These are phyloP conservation scores for Podiceps cristatus DNA, from an alignment of 2,113 vertebrate species.

Conservation along the genomic window DNA sequence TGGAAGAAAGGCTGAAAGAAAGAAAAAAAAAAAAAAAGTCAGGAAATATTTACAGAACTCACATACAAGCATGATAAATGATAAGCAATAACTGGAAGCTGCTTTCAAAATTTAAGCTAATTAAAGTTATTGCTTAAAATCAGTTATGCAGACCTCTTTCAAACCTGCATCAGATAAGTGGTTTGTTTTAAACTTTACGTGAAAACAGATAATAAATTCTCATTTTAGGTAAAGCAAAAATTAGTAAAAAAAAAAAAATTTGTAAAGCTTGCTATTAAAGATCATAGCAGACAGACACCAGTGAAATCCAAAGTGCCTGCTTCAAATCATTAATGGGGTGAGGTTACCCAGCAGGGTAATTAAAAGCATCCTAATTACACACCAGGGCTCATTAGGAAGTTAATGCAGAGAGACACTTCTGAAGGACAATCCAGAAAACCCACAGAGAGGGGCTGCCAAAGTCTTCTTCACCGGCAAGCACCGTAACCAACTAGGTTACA, in stretches of 20 bases:
- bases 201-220: background rate
- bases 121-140: background rate
- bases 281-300: background rate
- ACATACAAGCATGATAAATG: background rate
- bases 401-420: background rate
- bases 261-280: background rate
- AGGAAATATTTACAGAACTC: background rate
- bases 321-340: conserved; percentile 1
- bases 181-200: background rate
- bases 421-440: background rate
- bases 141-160: background rate
- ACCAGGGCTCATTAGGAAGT: background rate
- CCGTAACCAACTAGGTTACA: conserved; percentile 17
- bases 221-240: background rate
- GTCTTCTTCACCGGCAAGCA: background rate
- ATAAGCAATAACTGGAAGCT: background rate
- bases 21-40: conserved; percentile 62
- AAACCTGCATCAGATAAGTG: background rate
- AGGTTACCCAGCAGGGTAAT: conserved; percentile 25
- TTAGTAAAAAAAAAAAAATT: background rate
- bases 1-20: conserved; percentile 95
- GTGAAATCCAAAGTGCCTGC: background rate
- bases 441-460: background rate
- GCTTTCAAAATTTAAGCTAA: background rate
- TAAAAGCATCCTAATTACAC: conserved; percentile 49